A percentile compares a stretch with the other conserved stretches of the same genome.
phyloP scores from a whole-genome alignment of 2,888 invertebrate species.

The Lucinisca nassula region DNA sequence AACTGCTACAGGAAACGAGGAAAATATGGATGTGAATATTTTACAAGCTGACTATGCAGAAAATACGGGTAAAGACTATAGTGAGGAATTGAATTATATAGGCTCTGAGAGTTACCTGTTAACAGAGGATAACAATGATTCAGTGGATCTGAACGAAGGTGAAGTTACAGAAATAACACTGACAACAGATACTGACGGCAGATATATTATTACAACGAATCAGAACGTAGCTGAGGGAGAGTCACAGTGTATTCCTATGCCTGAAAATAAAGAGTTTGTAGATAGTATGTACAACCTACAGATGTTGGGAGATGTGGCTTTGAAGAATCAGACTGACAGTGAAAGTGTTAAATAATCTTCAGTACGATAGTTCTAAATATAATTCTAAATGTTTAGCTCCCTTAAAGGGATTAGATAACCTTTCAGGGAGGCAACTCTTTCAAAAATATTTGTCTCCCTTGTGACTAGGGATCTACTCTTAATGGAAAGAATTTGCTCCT shows the following conservation, averaged over 20 bases:
- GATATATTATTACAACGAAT: constrained; percentile 46
- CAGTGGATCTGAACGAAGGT: not conserved
- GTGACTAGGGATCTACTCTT: too few relatives aligned
- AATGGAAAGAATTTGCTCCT: too few relatives aligned
- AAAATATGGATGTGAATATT: constrained; percentile 5
- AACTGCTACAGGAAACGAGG: constrained; percentile 9
- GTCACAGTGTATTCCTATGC: constrained; percentile 17
- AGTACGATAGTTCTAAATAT: too few relatives aligned
- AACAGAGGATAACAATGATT: constrained; percentile 19
- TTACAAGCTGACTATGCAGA: not conserved
- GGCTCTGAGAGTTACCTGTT: not conserved
- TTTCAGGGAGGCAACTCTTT: too few relatives aligned
- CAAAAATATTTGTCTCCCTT: too few relatives aligned
- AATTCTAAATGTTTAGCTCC: too few relatives aligned
- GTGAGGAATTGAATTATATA: not conserved
- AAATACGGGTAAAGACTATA: not conserved
- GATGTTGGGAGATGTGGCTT: constrained; percentile 84
- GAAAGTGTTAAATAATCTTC: not conserved
- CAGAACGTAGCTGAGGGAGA: constrained; percentile 11
- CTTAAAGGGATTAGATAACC: too few relatives aligned
- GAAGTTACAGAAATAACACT: constrained; percentile 2
- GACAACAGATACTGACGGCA: constrained; percentile 37
- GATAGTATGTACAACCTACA: constrained; percentile 80
- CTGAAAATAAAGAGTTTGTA: constrained; percentile 28
- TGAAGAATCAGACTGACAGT: constrained; percentile 53